Evolutionary conservation across 2,888 invertebrate genomes (phyloP).

Genomic region (Temnothorax rugatulus): DNA sequence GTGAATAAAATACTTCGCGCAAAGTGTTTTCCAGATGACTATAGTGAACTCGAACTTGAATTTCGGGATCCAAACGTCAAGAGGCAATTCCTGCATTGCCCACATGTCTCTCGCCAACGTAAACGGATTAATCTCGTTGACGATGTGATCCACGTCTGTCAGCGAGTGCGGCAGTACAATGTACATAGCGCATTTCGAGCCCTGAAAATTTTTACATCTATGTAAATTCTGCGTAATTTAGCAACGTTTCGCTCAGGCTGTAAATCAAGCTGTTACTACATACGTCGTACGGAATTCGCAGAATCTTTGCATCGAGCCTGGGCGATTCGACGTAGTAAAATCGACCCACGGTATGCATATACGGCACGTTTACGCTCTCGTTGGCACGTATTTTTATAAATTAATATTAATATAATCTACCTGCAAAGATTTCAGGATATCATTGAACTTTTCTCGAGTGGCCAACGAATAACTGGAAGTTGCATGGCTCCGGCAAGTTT

Average conservation of each 20-base stretch:
- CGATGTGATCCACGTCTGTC: conserved; percentile 89
- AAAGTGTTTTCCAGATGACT: conserved; percentile 89
- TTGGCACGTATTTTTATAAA: conserved; percentile 74
- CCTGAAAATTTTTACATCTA: conserved; percentile 86
- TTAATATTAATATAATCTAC: conserved; percentile 77
- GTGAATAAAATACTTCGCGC: conserved; percentile 87
- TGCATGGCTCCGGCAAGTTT: conserved; percentile 81
- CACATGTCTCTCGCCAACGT: conserved; percentile 88
- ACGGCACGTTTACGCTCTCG: conserved; percentile 87
- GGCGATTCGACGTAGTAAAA: conserved; percentile 90
- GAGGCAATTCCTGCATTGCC: conserved; percentile 88
- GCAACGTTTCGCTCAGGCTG: not conserved
- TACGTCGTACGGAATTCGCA: conserved; percentile 92
- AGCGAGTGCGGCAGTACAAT: conserved; percentile 90
- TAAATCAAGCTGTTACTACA: conserved; percentile 76
- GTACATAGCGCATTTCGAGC: conserved; percentile 91
- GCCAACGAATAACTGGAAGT: conserved; percentile 77
- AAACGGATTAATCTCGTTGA: conserved; percentile 88
- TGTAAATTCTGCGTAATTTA: conserved; percentile 16
- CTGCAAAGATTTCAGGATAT: conserved; percentile 88
- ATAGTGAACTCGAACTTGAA: conserved; percentile 92
- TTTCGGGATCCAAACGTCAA: conserved; percentile 91
- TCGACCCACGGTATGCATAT: conserved; percentile 91
- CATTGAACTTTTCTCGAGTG: conserved; percentile 87
- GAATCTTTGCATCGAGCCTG: conserved; percentile 90